Evolutionary conservation across 2,113 vertebrate species (phyloP), one percentile per base, ranked within the genome.

Genomic region (Ctenodactylus gundi): DNA sequence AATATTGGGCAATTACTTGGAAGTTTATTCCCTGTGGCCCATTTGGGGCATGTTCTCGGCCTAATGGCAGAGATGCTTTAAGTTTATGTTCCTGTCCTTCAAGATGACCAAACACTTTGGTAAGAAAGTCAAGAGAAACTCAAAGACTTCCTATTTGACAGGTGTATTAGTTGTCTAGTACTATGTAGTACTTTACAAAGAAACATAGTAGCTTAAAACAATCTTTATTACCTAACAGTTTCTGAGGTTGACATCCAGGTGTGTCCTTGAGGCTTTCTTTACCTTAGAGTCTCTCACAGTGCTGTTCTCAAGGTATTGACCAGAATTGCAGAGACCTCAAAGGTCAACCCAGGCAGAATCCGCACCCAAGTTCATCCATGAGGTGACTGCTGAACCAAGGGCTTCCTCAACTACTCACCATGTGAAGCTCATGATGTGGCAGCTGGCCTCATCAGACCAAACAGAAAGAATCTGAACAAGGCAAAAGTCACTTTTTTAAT

Each of bases 51-150:
- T 39, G 49, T 68, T 67, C 41, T 9, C 57, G 60, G 14, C 60
- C 44, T 68, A 65, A 65, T 2, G 51, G 9, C 44, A 62, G 53
- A 18, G 34, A 13, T 4, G 34, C 73, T 78, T 34, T 21, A 57
- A 39, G 72, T 94, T 90, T 57, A 9, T 46, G 31, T 72, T 85
- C 55, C 14, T 41, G 31, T 27, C 34, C 46, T 90, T 25, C 46
- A 39, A 55, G 81, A 57, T 39, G 11, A 49, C 27, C 70, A 89
- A 49, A 13, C 25, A 25, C 62, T 29, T 34, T 73, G 34, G 13
- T n/a, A 73, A 55, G 18, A 90, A 80, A 91, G 57, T 80, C 57
- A 53, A 12, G 46, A 90, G 46, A 86, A 68, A 86, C 31, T 1
- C 20, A 55, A 14, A 75, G 57, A 73, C n/a, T 62, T 41, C 29